phyloP scores from a whole-genome alignment of 2,888 invertebrate genomes.

The Leptinotarsa tumamoca region DNA sequence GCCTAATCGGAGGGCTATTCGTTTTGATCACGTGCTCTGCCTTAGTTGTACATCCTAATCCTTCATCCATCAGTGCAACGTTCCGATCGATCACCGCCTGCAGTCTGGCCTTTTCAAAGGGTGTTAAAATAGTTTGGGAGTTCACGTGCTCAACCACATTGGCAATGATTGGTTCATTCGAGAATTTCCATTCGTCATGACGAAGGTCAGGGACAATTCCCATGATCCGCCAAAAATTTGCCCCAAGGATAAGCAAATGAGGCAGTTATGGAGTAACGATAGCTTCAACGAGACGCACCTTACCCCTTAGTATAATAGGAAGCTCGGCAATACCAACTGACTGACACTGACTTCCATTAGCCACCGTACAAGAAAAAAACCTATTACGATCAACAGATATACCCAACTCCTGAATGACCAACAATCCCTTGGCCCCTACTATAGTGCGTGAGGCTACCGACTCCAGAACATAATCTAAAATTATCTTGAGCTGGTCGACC shows the following conservation, averaged over 20 bases:
- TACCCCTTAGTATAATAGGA: conserved; percentile 30
- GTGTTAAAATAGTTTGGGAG: conserved; percentile 4
- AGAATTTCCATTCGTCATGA: conserved; percentile 43
- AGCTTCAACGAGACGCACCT: conserved; percentile 34
- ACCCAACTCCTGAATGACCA: neutral
- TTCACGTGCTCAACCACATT: conserved; percentile 21
- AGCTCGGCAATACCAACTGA: conserved; percentile 30
- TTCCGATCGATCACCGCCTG: conserved; percentile 21
- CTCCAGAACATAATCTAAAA: too few species aligned
- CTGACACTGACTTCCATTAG: conserved; percentile 35
- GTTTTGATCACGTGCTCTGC: conserved; percentile 27
- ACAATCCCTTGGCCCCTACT: too few species aligned
- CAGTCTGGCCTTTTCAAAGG: conserved; percentile 5
- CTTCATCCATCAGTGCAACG: conserved; percentile 16
- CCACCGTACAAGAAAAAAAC: conserved; percentile 22
- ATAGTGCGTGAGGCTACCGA: too few species aligned
- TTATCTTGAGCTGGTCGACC: too few species aligned
- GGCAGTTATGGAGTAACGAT: too few species aligned
- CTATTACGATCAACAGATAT: neutral
- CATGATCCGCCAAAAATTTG: conserved; percentile 39
- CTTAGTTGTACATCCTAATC: neutral
- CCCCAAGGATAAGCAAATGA: conserved; percentile 31
- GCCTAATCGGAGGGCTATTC: conserved; percentile 40
- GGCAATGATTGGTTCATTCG: neutral
- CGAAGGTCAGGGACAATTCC: conserved; percentile 23